Base-by-base conservation (phyloP, 2,797 vertebrate genomes). In the Spea hammondii region DNA sequence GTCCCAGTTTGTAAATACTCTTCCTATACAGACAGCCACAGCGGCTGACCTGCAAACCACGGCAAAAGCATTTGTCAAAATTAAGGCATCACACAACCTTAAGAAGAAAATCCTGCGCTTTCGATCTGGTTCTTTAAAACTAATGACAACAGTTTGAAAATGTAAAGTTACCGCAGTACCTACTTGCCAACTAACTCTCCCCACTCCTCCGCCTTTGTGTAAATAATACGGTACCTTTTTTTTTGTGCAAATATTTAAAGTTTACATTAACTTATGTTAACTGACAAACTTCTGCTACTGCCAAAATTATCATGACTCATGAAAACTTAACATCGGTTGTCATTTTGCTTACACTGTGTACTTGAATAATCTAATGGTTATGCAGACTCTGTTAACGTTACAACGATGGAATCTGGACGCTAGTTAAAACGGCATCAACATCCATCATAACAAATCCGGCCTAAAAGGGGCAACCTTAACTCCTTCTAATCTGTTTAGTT, bases 61-160 rank as follows among this genome's bases (percentile, higher is more conserved):
- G 0, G 86, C 91, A 0, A 95, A 96, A 84, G 89, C 95, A 51
- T 95, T 95, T 46, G 92, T 98, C 65, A 98, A 97, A 89, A 97
- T 99, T 73, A 99, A 98, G 86, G 97, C 97, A 0, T 98, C 97
- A 0, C 96, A 95, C 72, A 95, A 95, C 88, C 94, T 99, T 85
- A 99, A 99, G 91, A 98, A 94, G 91, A 99, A 95, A 84, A 98
- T 99, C 84, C 93, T 99, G 2, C 91, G 95, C 81, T 98, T 97
- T 88, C 91, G 94, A 60, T 95, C 96, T 0, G 96, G 97, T 67
- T 98, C 97, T 4, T 88, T 99, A 79, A 98, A 96, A 85, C 93
- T 98, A 80, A 99, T 99, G 96, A 99, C 97, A 0, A 99, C 97
- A 0, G 95, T 99, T 66, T 97, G 89, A 94, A 79, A 45, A 57